Conservation (phyloP, 2,888 invertebrate species). For the Drosophila imparisetae region DNA sequence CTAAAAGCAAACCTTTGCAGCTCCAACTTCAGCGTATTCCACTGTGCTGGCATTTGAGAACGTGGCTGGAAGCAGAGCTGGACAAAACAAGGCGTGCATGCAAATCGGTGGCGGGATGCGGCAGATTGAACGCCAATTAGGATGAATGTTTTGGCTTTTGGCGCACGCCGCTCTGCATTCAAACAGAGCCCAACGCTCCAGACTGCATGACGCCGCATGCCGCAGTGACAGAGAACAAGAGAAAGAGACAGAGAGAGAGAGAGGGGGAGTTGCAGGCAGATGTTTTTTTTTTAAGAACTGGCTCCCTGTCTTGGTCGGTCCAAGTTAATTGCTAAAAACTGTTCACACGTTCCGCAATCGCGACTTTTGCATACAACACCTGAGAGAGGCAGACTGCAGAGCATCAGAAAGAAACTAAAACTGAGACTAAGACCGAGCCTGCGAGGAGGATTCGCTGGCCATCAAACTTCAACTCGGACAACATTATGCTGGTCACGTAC, state of each 20-base stretch:
- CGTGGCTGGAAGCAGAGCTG: constrained; percentile 22
- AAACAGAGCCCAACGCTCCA: constrained; percentile 42
- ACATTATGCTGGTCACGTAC: constrained; percentile 64
- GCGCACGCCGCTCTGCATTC: constrained; percentile 63
- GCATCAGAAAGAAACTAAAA: constrained; percentile 7
- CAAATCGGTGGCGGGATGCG: constrained; percentile 69
- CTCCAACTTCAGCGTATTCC: constrained; percentile 7
- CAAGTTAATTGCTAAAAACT: constrained; percentile 79
- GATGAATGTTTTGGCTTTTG: constrained; percentile 84
- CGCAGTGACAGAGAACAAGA: constrained; percentile 5
- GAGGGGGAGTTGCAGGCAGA: constrained; percentile 2
- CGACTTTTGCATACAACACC: constrained; percentile 72
- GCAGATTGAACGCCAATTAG: constrained; percentile 85
- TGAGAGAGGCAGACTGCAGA: constrained; percentile 5
- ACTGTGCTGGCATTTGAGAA: constrained; percentile 61
- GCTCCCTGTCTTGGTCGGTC: constrained; percentile 50
- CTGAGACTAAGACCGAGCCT: constrained; percentile 4
- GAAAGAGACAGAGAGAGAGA: background rate
- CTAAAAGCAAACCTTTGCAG: background rate
- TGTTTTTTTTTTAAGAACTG: constrained; percentile 21
- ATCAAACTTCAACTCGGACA: constrained; percentile 33
- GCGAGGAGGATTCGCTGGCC: constrained; percentile 39
- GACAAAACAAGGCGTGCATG: constrained; percentile 66
- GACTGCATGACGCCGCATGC: constrained; percentile 78
- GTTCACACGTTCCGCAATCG: constrained; percentile 75